Evolutionary conservation across 2,797 vertebrate species (phyloP).

Genomic region (Novumbra hubbsi): DNA sequence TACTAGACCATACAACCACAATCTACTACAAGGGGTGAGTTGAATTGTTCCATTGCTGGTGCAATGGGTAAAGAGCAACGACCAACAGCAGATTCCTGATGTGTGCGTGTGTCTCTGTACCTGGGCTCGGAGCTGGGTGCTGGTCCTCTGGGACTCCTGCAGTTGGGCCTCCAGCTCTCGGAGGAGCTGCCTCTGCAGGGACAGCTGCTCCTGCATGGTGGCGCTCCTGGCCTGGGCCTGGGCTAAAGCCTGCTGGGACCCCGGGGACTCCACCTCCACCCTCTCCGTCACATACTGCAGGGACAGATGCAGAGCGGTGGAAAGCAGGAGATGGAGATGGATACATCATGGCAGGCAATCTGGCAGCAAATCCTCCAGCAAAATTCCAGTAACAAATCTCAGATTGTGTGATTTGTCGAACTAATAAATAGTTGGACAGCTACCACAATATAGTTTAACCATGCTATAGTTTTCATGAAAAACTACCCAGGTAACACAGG

Average conservation of each 20-base stretch:
- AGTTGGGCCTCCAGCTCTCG: slow-evolving; percentile 89
- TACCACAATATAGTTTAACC: background rate
- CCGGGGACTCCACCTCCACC: slow-evolving; percentile 83
- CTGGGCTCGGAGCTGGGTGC: slow-evolving; percentile 85
- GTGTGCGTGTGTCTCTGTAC: slow-evolving; percentile 53
- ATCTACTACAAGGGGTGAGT: background rate
- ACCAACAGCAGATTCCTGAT: too few relatives aligned
- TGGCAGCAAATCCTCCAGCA: background rate
- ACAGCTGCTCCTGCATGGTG: slow-evolving; percentile 88
- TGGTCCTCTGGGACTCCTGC: slow-evolving; percentile 82
- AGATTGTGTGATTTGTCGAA: background rate
- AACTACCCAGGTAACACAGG: background rate
- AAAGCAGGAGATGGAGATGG: background rate
- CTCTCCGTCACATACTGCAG: slow-evolving; percentile 81
- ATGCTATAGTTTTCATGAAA: background rate
- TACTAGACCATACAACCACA: background rate
- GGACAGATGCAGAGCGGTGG: background rate
- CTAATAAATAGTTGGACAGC: background rate
- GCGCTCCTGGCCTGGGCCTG: slow-evolving; percentile 82
- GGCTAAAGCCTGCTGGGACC: slow-evolving; percentile 75
- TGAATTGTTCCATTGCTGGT: background rate
- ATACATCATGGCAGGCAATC: background rate
- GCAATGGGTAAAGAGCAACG: too few relatives aligned
- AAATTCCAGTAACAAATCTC: background rate
- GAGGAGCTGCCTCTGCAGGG: slow-evolving; percentile 83